A percentile compares a stretch with the other conserved stretches of the same genome.
Conservation (phyloP, 2,113 vertebrate genomes). For the Monarcha castaneiventris region DNA sequence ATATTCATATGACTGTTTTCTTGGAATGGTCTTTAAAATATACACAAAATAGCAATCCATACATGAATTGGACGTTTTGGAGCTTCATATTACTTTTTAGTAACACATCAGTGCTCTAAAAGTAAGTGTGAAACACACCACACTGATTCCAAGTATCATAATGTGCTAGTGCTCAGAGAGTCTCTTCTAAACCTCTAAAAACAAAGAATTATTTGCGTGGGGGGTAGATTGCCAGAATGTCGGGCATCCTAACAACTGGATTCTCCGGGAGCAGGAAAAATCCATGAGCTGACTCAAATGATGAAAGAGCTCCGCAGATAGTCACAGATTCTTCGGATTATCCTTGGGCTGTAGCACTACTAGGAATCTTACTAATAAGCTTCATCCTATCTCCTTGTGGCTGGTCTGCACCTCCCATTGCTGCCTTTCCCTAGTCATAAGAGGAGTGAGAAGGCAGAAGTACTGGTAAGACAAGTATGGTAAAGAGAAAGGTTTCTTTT, state of each 20-base stretch:
- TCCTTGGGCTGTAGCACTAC: background rate
- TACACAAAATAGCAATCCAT: background rate
- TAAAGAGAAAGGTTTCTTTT: background rate
- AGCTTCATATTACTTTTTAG: background rate
- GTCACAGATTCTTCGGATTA: background rate
- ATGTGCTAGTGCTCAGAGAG: background rate
- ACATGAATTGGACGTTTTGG: background rate
- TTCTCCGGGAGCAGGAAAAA: background rate
- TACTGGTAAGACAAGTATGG: background rate
- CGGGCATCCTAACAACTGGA: background rate
- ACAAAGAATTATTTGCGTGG: background rate
- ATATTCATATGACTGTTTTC: background rate
- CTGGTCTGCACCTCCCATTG: background rate
- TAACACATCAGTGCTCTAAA: background rate
- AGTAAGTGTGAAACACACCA: background rate
- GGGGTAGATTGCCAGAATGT: background rate
- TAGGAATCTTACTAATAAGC: background rate
- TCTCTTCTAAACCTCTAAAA: background rate
- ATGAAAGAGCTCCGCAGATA: background rate
- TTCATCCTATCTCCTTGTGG: background rate
- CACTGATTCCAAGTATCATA: background rate
- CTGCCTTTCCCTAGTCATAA: background rate
- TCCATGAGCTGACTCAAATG: fast-evolving
- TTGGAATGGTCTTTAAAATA: background rate
- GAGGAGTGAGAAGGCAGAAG: background rate